phyloP scores from a whole-genome alignment of 2,113 vertebrate genomes.

The Gopherus evgoodei region DNA sequence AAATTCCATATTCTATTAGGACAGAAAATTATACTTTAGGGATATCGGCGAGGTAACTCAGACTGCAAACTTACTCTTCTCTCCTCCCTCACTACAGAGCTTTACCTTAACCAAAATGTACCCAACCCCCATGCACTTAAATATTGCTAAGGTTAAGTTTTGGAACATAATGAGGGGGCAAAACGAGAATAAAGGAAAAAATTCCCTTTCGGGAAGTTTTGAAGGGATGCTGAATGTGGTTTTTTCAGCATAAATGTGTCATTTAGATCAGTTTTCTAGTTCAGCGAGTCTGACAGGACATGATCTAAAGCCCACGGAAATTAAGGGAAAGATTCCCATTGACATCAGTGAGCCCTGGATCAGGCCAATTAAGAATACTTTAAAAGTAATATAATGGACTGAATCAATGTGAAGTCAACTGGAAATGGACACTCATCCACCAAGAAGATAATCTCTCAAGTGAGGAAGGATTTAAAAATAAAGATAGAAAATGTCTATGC shows the following conservation, averaged over 20 bases:
- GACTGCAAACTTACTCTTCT: neutral
- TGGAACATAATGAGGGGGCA: neutral
- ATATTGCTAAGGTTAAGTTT: fast-evolving
- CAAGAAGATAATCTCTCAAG: neutral
- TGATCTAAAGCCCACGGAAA: neutral
- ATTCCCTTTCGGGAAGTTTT: neutral
- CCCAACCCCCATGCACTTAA: neutral
- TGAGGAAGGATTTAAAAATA: neutral
- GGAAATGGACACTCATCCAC: neutral
- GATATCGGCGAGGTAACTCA: neutral
- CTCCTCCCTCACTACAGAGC: neutral
- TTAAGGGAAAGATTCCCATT: neutral
- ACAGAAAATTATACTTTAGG: neutral
- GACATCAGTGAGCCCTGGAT: neutral
- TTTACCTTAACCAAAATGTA: neutral
- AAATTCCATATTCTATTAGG: fast-evolving
- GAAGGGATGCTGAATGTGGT: neutral
- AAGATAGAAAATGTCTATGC: neutral
- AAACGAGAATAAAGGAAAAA: neutral
- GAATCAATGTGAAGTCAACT: neutral
- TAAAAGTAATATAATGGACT: neutral
- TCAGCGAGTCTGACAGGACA: neutral
- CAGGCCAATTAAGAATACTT: neutral
- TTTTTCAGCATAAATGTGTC: neutral
- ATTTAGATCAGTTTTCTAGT: neutral